These are phyloP conservation scores for Tapera naevia DNA, from an alignment of 2,797 vertebrate genomes.

Conservation along the genomic window DNA sequence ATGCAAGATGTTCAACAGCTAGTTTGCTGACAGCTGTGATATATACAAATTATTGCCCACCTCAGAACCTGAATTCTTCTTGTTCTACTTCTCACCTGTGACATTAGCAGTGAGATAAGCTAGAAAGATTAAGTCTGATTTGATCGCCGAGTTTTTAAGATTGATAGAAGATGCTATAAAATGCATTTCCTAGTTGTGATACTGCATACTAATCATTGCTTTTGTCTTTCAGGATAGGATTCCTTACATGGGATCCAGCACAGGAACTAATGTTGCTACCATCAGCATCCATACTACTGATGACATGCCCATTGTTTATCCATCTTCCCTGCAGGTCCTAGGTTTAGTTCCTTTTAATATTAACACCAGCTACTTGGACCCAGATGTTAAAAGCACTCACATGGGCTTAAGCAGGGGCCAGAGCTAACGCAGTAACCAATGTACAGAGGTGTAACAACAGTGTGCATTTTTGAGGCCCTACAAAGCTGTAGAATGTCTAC, in stretches of 20 bases:
- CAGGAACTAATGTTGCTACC: constrained; percentile 86
- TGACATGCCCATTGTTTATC: constrained; percentile 90
- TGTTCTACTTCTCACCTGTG: neutral
- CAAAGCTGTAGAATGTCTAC: neutral
- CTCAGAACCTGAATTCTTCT: neutral
- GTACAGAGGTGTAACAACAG: neutral
- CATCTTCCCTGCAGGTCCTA: constrained; percentile 83
- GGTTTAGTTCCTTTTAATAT: constrained; percentile 90
- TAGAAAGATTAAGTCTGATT: neutral
- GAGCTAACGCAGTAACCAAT: neutral
- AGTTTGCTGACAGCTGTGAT: neutral
- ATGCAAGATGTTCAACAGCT: neutral
- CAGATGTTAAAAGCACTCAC: constrained; percentile 81
- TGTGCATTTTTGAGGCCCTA: neutral
- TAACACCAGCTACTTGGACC: constrained; percentile 88
- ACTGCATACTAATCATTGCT: neutral
- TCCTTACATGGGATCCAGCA: constrained; percentile 88
- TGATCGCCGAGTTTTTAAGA: neutral
- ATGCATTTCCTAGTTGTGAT: neutral
- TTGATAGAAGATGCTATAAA: neutral
- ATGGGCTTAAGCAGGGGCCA: constrained; percentile 79
- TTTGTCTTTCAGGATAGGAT: constrained; percentile 81
- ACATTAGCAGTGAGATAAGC: neutral
- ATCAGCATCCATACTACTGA: constrained; percentile 89
- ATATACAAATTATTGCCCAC: neutral